Percentiles rank a stretch among this genome's conserved stretches.
These are phyloP conservation scores for Microtus richardsoni DNA, from an alignment of 2,113 vertebrate genomes.

Conservation along the genomic window DNA sequence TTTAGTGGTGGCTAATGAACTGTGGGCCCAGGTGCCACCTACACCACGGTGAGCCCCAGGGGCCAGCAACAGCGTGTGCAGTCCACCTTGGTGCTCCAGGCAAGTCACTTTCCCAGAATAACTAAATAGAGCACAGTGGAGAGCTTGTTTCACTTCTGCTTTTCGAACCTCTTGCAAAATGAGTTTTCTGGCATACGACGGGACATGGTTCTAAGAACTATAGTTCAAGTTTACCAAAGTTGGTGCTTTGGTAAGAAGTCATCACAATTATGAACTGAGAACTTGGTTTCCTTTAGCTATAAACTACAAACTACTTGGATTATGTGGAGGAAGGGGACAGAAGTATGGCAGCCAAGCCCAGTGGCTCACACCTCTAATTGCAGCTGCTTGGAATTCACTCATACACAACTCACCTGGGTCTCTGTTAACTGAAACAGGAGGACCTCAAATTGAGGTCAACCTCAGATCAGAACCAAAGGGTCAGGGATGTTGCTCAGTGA, in stretches of 20 bases:
- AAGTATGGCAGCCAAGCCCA: not conserved
- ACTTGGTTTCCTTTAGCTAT: not conserved
- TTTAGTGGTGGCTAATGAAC: not conserved
- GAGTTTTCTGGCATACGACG: not conserved
- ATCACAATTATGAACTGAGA: not conserved
- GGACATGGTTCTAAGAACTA: not conserved
- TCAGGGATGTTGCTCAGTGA: not conserved
- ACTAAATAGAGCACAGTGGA: not conserved
- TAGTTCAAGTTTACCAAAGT: not conserved
- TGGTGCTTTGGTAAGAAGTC: not conserved
- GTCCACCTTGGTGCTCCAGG: not conserved
- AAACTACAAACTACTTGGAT: not conserved
- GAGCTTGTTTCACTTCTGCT: not conserved
- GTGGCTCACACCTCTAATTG: not conserved
- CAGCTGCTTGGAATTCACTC: not conserved
- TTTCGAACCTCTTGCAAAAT: conserved; percentile 1
- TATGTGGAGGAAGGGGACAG: not conserved
- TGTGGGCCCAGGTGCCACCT: not conserved
- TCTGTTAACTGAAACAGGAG: not conserved
- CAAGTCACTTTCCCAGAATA: not conserved
- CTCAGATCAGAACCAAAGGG: not conserved
- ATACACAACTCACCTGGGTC: not conserved
- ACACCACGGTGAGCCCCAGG: not conserved
- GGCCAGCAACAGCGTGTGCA: not conserved
- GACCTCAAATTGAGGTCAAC: not conserved